Evolutionary conservation across 1,140 invertebrate species (phyloP), one percentile per base, ranked within the genome.

Genomic region (Mycetomoellerius zeteki): DNA sequence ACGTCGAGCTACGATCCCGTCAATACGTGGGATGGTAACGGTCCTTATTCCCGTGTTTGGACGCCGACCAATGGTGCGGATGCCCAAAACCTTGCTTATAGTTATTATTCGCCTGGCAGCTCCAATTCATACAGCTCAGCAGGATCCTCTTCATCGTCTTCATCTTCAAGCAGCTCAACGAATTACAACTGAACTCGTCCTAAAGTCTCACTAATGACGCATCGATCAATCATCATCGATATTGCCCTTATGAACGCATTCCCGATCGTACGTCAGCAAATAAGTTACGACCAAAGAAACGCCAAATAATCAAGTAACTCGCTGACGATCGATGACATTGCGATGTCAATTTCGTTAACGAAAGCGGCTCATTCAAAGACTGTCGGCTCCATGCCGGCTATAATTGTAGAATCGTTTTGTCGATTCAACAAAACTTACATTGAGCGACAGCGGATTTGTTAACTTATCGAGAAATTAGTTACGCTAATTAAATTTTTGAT

Each of bases 1-100:
- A 97, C 97, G 58, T 96, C 97, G 6, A 92, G 93, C 84, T 95
- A 95, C 56, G 95, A 96, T 27, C 95, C 95, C 21, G 88, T 87
- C 3, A 95, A 95, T 85, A 94, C 95, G 33, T 98, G 97, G 97
- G 97, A 96, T 52, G 96, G 96, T 56, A 95, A 94, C 84, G 97
- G 97, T 14, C 97, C 97, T 1, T 98, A 98, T 93, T 96, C 97
- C 16, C 96, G 97, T 89, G 96, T 97, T 1, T 98, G 97, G 97
- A 97, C 97, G 87, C 96, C 96, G 1, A 92, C 89, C 85, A 95
- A 94, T 87, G 86, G 93, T 72, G 91, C 94, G 52, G 94, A 95
- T 62, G 94, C 96, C 0, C 97, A 97, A 89, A 97, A 97, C 89
- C 94, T 98, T 58, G 98, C 97, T 60, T 98, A 98, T 94, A 98